Percentiles rank a stretch among this genome's conserved stretches.
These are phyloP conservation scores for Ormyrus thymus DNA, from an alignment of 2,888 invertebrate species.

Conservation along the genomic window DNA sequence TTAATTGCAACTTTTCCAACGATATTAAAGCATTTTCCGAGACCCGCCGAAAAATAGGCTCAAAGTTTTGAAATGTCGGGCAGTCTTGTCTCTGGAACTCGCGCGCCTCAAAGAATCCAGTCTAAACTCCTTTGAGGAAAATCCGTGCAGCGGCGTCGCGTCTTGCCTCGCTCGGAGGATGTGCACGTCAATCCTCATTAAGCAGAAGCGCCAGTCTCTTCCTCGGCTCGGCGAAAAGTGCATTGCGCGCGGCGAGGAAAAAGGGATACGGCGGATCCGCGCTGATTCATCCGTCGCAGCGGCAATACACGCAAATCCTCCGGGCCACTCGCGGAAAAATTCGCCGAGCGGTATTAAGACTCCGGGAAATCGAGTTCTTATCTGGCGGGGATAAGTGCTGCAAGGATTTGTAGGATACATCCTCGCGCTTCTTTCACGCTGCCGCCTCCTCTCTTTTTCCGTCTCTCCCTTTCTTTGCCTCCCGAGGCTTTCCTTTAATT, in stretches of 20 bases:
- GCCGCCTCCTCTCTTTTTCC: slow-evolving; percentile 1
- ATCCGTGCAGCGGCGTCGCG: no score
- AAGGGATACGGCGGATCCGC: background rate
- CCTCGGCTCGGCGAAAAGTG: background rate
- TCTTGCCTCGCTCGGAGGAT: background rate
- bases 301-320: slow-evolving; percentile 21
- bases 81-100: no score
- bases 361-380: slow-evolving; percentile 45
- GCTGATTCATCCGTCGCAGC: slow-evolving; percentile 15
- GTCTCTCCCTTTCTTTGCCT: background rate
- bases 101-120: no score
- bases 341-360: slow-evolving; percentile 25
- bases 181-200: slow-evolving; percentile 30
- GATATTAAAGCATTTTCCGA: no score
- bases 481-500: slow-evolving; percentile 20
- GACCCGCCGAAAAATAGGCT: no score
- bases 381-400: slow-evolving; percentile 33
- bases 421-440: slow-evolving; percentile 1
- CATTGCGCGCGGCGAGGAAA: background rate
- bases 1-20: no score
- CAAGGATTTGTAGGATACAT: slow-evolving; percentile 28
- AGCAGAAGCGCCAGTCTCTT: background rate
- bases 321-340: slow-evolving; percentile 5
- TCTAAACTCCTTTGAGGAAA: no score
- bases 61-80: no score